These are phyloP conservation scores for Neoniphon sammara DNA, from an alignment of 2,797 vertebrate species.

Conservation along the genomic window DNA sequence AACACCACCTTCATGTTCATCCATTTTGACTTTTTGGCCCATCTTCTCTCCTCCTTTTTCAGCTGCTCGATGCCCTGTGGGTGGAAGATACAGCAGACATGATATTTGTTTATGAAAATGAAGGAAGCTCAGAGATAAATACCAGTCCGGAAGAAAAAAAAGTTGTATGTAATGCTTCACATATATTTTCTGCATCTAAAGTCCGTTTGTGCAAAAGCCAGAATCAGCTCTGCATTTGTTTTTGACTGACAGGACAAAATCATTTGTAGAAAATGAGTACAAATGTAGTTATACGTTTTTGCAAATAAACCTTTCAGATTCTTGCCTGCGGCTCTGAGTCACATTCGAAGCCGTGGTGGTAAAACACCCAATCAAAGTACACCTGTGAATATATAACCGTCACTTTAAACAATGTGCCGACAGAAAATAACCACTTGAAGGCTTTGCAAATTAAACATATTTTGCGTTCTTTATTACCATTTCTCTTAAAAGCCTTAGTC, in stretches of 20 bases:
- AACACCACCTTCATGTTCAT: slow-evolving; percentile 99
- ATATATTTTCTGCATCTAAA: too few relatives aligned
- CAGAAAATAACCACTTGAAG: neutral
- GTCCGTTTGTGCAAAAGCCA: too few relatives aligned
- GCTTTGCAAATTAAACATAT: slow-evolving; percentile 17
- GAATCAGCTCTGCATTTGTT: too few relatives aligned
- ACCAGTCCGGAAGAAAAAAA: too few relatives aligned
- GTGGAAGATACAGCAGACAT: neutral
- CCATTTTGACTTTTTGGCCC: slow-evolving; percentile 98
- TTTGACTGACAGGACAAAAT: too few relatives aligned
- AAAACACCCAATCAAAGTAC: too few relatives aligned
- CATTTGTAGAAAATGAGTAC: too few relatives aligned
- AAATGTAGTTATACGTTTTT: too few relatives aligned
- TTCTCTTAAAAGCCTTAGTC: slow-evolving; percentile 3
- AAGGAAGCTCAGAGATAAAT: neutral
- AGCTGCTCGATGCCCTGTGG: slow-evolving; percentile 98
- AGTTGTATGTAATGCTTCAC: too few relatives aligned
- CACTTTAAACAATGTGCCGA: neutral
- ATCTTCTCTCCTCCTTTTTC: slow-evolving; percentile 98
- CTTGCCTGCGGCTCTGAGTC: neutral
- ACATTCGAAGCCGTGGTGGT: neutral
- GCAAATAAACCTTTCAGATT: too few relatives aligned
- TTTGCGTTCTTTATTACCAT: slow-evolving; percentile 3
- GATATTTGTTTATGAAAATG: neutral
- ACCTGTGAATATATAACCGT: neutral